Base-by-base conservation (phyloP, 2,888 invertebrate species). In the Caenorhabditis sp. region DNA sequence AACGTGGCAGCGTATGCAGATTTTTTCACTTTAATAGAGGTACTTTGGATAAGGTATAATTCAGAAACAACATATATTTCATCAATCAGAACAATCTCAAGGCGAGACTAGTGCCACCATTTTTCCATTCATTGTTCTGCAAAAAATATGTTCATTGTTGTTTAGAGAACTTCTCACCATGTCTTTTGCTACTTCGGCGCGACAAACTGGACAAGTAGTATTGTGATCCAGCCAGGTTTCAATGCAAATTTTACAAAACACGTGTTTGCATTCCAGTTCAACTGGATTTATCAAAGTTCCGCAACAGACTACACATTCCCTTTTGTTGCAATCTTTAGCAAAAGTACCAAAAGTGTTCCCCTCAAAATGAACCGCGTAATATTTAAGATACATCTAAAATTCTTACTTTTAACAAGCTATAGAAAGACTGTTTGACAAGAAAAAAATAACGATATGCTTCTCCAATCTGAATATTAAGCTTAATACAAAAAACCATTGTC, bases 161-260 rank as follows among this genome's bases (percentile, higher is more conserved):
- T 26, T 68, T 11, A 68, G 20, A 68, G 18, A 24, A 20, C 8
- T 37, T 69, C 72, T 77, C 28, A 87, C 78, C 13, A 60, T 47
- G 55, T 80, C 58, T 28, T 80, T 74, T 4, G 40, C 50, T 1
- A 80, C 85, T 28, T 78, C 80, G 13, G 86, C 84, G 24, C 89
- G 76, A 64, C 89, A 89, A 65, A 89, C 86, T 6, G 89, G 89
- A 37, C 89, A 89, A 0, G 89, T 89, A 15, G 84, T 78, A 24
- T 88, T 85, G 67, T 83, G 78, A 37, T 89, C 89, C 47, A 88
- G 60, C 89, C 90, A 90, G 11, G 88, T 88, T 32, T 88, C 87
- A 22, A 90, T 88, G 56, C 90, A 90, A 8, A 71, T 72, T 37
- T 84, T 80, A 58, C 90, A 90, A 74, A 90, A 90, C 15, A 89